A percentile compares a stretch with the other conserved stretches of the same genome.
Evolutionary conservation across 2,113 vertebrate species (phyloP).

Genomic region (Scolopax mira): DNA sequence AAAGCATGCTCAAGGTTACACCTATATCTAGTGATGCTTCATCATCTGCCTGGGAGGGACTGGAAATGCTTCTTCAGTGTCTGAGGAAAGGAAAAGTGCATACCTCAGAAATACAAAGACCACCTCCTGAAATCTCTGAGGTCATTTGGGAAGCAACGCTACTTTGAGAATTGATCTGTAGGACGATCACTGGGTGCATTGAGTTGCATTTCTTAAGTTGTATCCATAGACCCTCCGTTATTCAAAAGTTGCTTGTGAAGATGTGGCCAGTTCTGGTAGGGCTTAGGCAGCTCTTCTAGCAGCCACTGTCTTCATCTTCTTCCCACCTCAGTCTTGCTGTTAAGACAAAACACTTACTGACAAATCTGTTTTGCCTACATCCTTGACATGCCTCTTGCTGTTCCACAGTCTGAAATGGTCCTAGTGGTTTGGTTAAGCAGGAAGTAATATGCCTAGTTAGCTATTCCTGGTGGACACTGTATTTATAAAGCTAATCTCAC

Average conservation of each 20-base stretch:
- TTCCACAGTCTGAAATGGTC: background rate
- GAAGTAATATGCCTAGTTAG: background rate
- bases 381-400: background rate
- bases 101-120: background rate
- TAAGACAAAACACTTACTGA: background rate
- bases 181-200: background rate
- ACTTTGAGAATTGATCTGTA: background rate
- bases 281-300: background rate
- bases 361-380: background rate
- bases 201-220: background rate
- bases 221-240: background rate
- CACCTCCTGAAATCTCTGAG: background rate
- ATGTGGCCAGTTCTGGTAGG: background rate
- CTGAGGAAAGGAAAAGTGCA: background rate
- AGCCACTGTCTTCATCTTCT: background rate
- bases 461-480: background rate
- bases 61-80: background rate
- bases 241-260: background rate
- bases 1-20: fast-evolving
- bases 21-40: background rate
- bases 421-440: background rate
- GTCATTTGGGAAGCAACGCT: background rate
- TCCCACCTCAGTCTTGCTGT: background rate
- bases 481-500: background rate
- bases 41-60: background rate